Evolutionary conservation across 2,113 vertebrate genomes (phyloP), one percentile per base, ranked within the genome.

Genomic region (Mobula birostris): DNA sequence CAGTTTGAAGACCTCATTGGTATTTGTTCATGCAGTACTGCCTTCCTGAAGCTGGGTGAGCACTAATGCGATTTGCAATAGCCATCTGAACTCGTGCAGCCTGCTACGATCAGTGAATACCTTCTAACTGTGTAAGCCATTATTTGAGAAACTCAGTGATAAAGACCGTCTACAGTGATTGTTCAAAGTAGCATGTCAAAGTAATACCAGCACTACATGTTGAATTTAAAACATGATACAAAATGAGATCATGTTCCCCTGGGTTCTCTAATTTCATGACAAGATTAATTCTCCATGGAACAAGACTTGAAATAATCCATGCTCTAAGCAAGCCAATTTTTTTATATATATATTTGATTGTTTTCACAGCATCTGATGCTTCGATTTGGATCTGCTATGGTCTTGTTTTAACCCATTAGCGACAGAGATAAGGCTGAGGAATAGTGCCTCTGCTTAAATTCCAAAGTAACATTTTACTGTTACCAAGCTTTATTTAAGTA

Each of bases 1-100:
- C 91, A 93, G 70, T 93, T 74, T 93, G 68, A 76, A 93, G 70
- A 74, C 68, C 91, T 93, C 91, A 93, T 32, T 92, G 27, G 90
- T 74, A 93, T 76, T 56, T 72, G 29, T 91, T 36, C 63, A 40
- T 29, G 14, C 91, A 74, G 91, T 76, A 74, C 68, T 93, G 68
- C 91, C 91, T 29, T 74, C 36, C 91, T 15, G 40, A 29, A 74
- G 91, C 40, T 74, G 61, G 85, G n/a, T 66, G 61, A 90, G 85
- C 85, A 90, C n/a, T 90, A 66, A 90, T 66, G n/a, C 85, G 66
- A 90, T 15, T 90, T 68, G 63, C 61, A 66, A 32, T 90, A 76
- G 91, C 5, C 70, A 74, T 27, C 70, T 29, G 70, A 93, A 72
- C 32, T 74, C 68, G 74, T 56, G 70, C 29, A 48, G 36, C 36